Evolutionary conservation across 1,140 invertebrate species (phyloP), one percentile per base, ranked within the genome.

Genomic region (Wiebesia pumilae): DNA sequence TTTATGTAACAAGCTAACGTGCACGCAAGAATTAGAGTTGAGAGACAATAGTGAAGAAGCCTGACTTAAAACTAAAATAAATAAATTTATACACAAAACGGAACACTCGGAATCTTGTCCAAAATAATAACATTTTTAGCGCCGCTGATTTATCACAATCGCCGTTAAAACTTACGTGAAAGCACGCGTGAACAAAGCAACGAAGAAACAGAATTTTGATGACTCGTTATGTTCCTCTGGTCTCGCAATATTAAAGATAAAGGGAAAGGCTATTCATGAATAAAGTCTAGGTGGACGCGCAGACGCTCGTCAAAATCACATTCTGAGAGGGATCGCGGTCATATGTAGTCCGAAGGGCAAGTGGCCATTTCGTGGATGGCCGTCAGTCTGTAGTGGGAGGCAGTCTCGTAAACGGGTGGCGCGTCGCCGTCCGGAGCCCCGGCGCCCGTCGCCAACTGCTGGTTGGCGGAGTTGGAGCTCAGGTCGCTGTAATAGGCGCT

Each of bases 401-500:
- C 86, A 3, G 81, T 12, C 81, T 87, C 86, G 78, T 87, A 87
- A 24, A 87, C 75, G 21, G 86, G 86, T 0, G 91, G 93, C 77
- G 88, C 87, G 71, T 91, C 89, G 87, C 90, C 81, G 40, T 86
- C 90, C 84, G 90, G 89, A n/a, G 89, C 85, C 30, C 89, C 88
- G 14, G 88, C 58, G 14, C 85, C 75, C 12, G 87, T 40, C n/a
- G 88, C 16, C 78, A 91, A 89, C 77, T 91, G 91, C 40, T 93
- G 92, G 81, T 91, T 92, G 3, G 91, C 86, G 21, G 90, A 90
- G 80, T 89, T 90, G 71, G 89, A 90, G 83, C 89, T 90, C n/a
- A 96, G 91, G 90, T 96, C 96, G 83, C 95, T 96, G 91, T 96
- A 96, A 90, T 96, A 96, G 10, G 96, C 96, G 91, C 95, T 96